Evolutionary conservation across 2,888 invertebrate genomes (phyloP).

Genomic region (Pristionchus exspectatus): DNA sequence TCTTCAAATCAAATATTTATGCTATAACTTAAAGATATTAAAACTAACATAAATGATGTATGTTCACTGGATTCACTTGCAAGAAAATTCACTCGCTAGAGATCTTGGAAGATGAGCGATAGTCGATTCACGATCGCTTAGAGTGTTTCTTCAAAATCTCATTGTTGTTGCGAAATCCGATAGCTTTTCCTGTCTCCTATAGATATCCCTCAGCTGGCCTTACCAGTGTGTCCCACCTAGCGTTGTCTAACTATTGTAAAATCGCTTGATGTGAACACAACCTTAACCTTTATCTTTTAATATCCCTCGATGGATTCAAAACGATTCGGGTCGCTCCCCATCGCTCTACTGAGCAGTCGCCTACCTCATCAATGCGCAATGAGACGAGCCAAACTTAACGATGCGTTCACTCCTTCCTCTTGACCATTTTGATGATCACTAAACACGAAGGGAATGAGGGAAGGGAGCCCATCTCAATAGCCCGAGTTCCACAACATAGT

Average conservation of each 20-base stretch:
- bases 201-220: not conserved
- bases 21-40: not conserved
- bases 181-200: not conserved
- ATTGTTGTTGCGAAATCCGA: conserved; percentile 23
- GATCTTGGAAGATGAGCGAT: not conserved
- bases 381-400: conserved; percentile 24
- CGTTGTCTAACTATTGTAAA: too few relatives aligned
- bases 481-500: conserved; percentile 43
- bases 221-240: too few relatives aligned
- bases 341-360: conserved; percentile 18
- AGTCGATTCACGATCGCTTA: not conserved
- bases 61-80: too few relatives aligned
- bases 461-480: not conserved
- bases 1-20: too few relatives aligned
- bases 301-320: not conserved
- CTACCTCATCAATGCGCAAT: conserved; percentile 36
- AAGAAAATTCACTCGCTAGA: not conserved
- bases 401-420: conserved; percentile 13
- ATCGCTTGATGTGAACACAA: too few relatives aligned
- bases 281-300: not conserved
- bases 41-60: not conserved
- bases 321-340: not conserved
- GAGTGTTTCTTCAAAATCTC: not conserved
- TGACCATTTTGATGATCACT: conserved; percentile 40
- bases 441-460: conserved; percentile 5